Conservation (phyloP, 2,113 vertebrate species). For the Madoqua kirkii region DNA sequence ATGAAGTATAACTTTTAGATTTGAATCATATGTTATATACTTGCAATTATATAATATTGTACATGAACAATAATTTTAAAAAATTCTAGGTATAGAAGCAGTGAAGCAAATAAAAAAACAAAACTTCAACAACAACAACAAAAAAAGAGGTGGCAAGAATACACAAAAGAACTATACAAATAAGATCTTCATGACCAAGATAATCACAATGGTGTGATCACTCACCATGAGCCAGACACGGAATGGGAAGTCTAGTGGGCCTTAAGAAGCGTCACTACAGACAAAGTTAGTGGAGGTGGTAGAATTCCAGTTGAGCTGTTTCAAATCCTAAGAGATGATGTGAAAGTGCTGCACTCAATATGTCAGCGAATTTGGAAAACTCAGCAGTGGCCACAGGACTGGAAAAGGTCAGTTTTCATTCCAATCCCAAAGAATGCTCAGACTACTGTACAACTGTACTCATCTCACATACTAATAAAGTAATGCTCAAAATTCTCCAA, state of each 20-base stretch:
- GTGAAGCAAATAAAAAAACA: no score
- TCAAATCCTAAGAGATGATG: neutral
- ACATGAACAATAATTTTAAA: no score
- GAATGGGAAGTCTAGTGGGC: neutral
- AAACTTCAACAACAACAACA: no score
- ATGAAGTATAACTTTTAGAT: no score
- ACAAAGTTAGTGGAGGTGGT: neutral
- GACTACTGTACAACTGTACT: neutral
- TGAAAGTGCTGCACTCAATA: neutral
- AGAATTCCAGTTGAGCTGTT: neutral
- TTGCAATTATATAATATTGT: no score
- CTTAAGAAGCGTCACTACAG: neutral
- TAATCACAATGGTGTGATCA: neutral
- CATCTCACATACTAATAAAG: neutral
- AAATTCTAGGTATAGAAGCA: no score
- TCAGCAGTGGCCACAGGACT: neutral
- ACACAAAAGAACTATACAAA: neutral
- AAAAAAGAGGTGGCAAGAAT: neutral
- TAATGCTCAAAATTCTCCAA: neutral
- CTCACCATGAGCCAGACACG: neutral
- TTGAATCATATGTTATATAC: no score
- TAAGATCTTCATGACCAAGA: neutral
- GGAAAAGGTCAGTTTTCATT: neutral
- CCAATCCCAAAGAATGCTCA: neutral
- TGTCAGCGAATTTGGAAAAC: neutral